Evolutionary conservation across 2,113 vertebrate species (phyloP), one percentile per base, ranked within the genome.

Genomic region (Leuciscus idus): DNA sequence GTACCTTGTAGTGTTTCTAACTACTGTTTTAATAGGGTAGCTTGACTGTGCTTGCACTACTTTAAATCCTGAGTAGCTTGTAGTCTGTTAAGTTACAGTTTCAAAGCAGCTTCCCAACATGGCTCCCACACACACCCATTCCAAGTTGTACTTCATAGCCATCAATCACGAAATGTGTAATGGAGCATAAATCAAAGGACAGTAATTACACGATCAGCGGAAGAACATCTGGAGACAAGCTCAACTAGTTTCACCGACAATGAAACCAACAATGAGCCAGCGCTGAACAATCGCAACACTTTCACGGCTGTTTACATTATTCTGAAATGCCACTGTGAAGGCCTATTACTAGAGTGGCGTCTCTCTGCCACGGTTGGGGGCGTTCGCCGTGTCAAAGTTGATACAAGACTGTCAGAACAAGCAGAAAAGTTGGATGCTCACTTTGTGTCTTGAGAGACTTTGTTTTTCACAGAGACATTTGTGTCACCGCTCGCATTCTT

Each of bases 391-490:
- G 92, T 85, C 91, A 89, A 92, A 94, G 93, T 95, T 92, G 92
- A 92, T 90, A 89, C 90, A 90, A 93, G 93, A 93, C 90, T 94
- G 93, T 93, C 93, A 93, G 92, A 93, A 93, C 93, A 94, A 92
- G 92, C 92, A 61, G 57, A 92, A 91, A 93, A 92, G 93, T 86
- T 93, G 91, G 92, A 92, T 92, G 91, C 92, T 93, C 93, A 93
- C 91, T 89, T 87, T 84, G 86, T 95, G 93, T 94, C 90, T 94
- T 87, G 85, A 89, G 91, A 93, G 91, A 92, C 91, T 92, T 91
- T 73, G 68, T 84, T 81, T 80, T 48, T 48, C 48, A 55, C 23
- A 48, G 72, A 43, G 33, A 82, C 36, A 4, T 84, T 80, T 91
- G 93, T 93, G 93, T 92, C 92, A 92, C 93, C 91, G 91, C 93